phyloP scores from a whole-genome alignment of 2,888 invertebrate species.

The Imbricaverruca yamaguchii region DNA sequence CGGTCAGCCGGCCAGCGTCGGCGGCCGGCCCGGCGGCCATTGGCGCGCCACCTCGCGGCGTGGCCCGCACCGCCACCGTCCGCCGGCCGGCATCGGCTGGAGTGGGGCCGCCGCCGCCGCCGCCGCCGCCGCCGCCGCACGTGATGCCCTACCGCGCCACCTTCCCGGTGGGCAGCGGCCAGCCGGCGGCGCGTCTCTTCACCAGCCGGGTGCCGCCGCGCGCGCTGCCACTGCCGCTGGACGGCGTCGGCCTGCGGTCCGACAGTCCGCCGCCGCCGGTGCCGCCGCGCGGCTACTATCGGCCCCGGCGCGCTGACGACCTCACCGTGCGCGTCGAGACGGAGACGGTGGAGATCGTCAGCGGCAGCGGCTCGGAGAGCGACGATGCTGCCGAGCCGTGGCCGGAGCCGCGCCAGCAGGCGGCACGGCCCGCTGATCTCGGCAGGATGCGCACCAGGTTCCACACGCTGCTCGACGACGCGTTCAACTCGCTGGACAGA shows the following conservation, averaged over 20 bases:
- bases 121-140: not conserved
- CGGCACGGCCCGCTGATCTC: constrained; percentile 22
- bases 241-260: not conserved
- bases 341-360: constrained; percentile 8
- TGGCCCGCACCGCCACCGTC: not conserved
- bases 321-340: constrained; percentile 2
- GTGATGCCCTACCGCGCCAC: constrained; percentile 1
- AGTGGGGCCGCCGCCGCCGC: not conserved
- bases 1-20: not conserved
- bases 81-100: not conserved
- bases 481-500: constrained; percentile 53
- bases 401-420: constrained; percentile 13
- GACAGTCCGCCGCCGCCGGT: constrained; percentile 7
- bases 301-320: not conserved
- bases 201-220: not conserved
- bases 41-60: not conserved
- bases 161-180: not conserved
- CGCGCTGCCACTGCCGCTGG: constrained; percentile 11
- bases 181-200: not conserved
- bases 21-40: not conserved
- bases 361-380: not conserved
- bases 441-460: constrained; percentile 56
- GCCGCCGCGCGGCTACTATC: constrained; percentile 2
- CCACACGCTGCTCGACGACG: constrained; percentile 69
- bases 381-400: not conserved